phyloP scores from a whole-genome alignment of 2,797 vertebrate genomes.

The Enteromius radiatus region DNA sequence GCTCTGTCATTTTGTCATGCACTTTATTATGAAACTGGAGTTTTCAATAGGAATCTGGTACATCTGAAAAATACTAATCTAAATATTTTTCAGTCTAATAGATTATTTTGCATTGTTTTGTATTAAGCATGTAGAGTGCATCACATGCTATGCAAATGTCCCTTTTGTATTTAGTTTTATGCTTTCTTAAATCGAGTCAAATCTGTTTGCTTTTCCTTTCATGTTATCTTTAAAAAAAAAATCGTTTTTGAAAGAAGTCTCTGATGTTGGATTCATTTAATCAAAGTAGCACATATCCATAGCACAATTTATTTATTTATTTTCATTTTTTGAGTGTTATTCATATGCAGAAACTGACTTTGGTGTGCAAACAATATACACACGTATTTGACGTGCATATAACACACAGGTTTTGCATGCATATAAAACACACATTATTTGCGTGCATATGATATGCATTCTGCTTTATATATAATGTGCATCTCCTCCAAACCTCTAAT shows the following conservation, averaged over 20 bases:
- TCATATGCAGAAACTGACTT: no score
- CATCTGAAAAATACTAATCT: background rate
- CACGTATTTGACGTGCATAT: no score
- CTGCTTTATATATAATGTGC: no score
- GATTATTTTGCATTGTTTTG: background rate
- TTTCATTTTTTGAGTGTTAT: no score
- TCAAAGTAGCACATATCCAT: no score
- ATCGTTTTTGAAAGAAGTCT: no score
- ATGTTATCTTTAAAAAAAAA: background rate
- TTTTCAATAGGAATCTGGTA: background rate
- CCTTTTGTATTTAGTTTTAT: background rate
- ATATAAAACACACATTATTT: no score
- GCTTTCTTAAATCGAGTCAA: background rate
- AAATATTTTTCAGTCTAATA: background rate
- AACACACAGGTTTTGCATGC: no score
- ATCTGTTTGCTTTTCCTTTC: background rate
- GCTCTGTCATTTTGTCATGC: slow-evolving; percentile 35
- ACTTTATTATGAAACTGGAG: background rate
- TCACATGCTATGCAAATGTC: background rate
- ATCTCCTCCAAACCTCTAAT: no score
- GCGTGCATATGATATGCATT: no score
- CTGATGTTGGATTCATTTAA: background rate
- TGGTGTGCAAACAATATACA: no score
- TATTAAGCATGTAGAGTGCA: background rate
- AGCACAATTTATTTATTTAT: no score